Evolutionary conservation across 2,888 invertebrate species (phyloP).

Genomic region (Drosophila villosipedis): DNA sequence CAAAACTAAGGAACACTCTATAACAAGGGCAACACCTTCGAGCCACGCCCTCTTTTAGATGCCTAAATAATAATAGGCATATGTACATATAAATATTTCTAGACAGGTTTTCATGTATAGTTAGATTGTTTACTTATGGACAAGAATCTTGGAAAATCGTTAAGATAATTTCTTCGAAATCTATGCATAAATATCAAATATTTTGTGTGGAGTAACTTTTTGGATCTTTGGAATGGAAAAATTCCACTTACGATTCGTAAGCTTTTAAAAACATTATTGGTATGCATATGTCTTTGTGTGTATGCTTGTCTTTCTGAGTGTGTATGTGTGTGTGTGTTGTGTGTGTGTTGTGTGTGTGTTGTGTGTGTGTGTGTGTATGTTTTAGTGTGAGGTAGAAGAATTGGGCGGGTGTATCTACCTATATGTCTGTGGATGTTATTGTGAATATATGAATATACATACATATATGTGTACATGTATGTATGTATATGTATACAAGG

Average conservation of each 20-base stretch:
- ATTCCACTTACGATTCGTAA: constrained; percentile 2
- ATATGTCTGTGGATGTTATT: constrained; percentile 16
- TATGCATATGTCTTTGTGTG: constrained; percentile 22
- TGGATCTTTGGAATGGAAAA: constrained; percentile 1
- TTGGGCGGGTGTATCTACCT: constrained; percentile 11
- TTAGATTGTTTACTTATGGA: neutral
- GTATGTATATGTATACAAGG: constrained; percentile 2
- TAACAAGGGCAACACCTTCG: constrained; percentile 14
- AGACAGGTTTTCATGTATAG: no score
- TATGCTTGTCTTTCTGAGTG: neutral
- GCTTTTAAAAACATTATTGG: constrained; percentile 4
- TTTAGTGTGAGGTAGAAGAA: constrained; percentile 15
- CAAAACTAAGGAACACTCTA: constrained; percentile 50
- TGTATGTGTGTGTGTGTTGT: neutral
- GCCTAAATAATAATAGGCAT: constrained; percentile 8
- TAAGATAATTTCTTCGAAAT: neutral
- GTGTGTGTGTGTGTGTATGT: neutral
- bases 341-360: neutral
- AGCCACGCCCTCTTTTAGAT: constrained; percentile 7
- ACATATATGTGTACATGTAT: constrained; percentile 4
- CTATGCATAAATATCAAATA: constrained; percentile 8
- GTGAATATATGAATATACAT: constrained; percentile 15
- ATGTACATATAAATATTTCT: neutral
- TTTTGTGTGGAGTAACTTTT: neutral
- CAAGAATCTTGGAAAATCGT: neutral